Evolutionary conservation across 2,797 vertebrate genomes (phyloP).

Genomic region (Manis pentadactyla): DNA sequence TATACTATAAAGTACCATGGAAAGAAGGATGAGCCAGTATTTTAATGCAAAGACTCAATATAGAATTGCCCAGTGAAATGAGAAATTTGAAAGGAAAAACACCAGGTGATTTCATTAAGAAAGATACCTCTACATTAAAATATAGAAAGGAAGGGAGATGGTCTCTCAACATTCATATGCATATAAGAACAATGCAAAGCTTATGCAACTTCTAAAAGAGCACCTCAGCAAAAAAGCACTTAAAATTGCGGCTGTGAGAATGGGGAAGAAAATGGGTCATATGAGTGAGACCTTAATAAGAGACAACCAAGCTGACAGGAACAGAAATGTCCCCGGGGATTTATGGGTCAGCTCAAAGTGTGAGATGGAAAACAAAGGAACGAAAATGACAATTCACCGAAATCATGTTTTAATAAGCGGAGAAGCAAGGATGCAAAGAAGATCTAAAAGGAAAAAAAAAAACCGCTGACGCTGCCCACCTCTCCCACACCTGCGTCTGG

Average conservation of each 20-base stretch:
- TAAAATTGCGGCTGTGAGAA: not conserved
- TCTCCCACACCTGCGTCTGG: not conserved
- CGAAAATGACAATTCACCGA: not conserved
- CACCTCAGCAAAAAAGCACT: not conserved
- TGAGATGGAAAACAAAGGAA: not conserved
- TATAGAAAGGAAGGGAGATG: not conserved
- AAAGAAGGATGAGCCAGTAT: not conserved
- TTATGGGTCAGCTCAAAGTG: not conserved
- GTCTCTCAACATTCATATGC: not conserved
- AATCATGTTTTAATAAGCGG: not conserved
- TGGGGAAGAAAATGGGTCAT: not conserved
- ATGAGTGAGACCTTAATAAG: not conserved
- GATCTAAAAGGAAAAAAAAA: not conserved
- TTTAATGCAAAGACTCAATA: not conserved
- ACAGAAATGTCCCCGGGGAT: no score
- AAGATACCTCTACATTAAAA: not conserved
- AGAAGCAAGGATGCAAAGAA: not conserved
- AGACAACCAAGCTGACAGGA: not conserved
- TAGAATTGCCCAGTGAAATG: not conserved
- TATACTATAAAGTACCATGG: not conserved
- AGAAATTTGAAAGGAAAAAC: not conserved
- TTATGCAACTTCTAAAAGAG: not conserved
- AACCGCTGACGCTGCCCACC: rapidly evolving
- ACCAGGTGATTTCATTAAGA: not conserved
- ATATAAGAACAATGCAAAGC: not conserved